Evolutionary conservation across 2,888 invertebrate genomes (phyloP).

Genomic region (Panzeria rudis): DNA sequence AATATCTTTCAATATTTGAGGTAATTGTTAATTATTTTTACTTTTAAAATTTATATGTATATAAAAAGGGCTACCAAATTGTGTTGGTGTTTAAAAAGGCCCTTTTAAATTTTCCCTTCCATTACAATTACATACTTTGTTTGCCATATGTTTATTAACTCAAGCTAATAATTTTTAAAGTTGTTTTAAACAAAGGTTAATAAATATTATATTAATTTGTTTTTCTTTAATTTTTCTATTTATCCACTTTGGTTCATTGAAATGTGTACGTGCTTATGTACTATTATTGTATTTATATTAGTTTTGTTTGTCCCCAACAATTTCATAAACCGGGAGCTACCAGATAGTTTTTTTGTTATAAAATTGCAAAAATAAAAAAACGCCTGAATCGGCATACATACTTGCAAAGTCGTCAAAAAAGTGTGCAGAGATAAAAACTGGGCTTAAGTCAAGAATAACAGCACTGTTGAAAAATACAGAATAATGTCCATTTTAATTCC

Average conservation of each 20-base stretch:
- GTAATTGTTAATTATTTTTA: conserved; percentile 39
- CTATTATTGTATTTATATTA: too few species aligned
- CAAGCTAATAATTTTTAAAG: background rate
- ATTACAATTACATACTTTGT: background rate
- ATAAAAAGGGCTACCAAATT: conserved; percentile 59
- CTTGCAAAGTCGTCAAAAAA: too few species aligned
- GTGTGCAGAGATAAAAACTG: too few species aligned
- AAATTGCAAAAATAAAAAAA: too few species aligned
- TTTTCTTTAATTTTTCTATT: background rate
- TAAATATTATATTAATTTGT: background rate
- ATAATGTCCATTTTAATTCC: too few species aligned
- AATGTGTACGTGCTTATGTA: too few species aligned
- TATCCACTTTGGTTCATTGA: background rate
- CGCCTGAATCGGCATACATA: too few species aligned
- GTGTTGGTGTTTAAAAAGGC: background rate
- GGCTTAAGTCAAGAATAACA: too few species aligned
- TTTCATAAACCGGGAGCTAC: too few species aligned
- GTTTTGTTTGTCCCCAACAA: too few species aligned
- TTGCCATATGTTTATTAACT: conserved; percentile 40
- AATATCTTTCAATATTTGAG: conserved; percentile 35
- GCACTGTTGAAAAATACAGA: too few species aligned
- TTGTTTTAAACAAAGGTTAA: background rate
- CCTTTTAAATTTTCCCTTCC: background rate
- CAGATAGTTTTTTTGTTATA: too few species aligned
- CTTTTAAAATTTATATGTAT: background rate